A percentile compares a stretch with the other conserved stretches of the same genome.
These are phyloP conservation scores for Aspidoscelis tigris DNA, from an alignment of 2,113 vertebrate genomes.

Conservation along the genomic window DNA sequence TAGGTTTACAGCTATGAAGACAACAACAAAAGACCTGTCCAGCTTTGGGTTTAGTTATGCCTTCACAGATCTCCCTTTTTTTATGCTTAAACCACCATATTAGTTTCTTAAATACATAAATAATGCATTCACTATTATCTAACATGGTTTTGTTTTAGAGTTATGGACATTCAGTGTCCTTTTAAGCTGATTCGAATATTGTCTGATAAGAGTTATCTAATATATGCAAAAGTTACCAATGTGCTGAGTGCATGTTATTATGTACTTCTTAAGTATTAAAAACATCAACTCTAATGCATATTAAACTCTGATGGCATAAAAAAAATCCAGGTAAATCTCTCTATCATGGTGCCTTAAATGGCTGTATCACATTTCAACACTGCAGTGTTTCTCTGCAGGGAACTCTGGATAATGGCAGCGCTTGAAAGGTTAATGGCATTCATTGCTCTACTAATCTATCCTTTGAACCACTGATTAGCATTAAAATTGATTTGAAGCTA, in stretches of 20 bases:
- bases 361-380: conserved; percentile 46
- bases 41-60: too few relatives aligned
- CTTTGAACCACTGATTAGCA: conserved; percentile 77
- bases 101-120: background rate
- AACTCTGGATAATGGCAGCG: conserved; percentile 46
- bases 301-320: background rate
- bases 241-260: too few relatives aligned
- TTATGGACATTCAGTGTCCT: background rate
- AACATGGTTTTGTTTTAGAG: background rate
- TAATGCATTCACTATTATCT: background rate
- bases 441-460: conserved; percentile 70
- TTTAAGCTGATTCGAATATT: background rate
- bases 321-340: background rate
- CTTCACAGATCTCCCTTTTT: too few relatives aligned
- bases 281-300: background rate
- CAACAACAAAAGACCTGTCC: too few relatives aligned
- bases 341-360: background rate
- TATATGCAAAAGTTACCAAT: background rate
- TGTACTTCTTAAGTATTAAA: too few relatives aligned
- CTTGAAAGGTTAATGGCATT: conserved; percentile 74
- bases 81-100: background rate
- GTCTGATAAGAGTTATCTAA: background rate
- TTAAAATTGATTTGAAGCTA: conserved; percentile 76
- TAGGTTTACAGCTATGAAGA: too few relatives aligned
- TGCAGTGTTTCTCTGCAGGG: conserved; percentile 55